Evolutionary conservation across 2,888 invertebrate genomes (phyloP).

Genomic region (Mimachlamys varia): DNA sequence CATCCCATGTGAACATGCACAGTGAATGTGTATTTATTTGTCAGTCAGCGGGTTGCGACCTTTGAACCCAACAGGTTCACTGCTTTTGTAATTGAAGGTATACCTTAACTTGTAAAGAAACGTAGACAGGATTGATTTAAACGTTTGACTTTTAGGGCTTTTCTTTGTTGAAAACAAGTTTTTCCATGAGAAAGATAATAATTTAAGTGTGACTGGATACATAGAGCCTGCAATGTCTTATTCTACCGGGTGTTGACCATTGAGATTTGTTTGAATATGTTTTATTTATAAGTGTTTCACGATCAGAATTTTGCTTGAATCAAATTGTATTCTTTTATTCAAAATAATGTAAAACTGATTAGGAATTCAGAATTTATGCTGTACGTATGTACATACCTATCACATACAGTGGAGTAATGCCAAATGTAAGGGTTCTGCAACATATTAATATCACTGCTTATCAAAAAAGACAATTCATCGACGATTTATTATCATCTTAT

Average conservation of each 20-base stretch:
- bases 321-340: too few relatives aligned
- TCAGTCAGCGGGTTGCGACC: conserved; percentile 27
- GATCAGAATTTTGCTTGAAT: not conserved
- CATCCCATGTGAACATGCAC: conserved; percentile 18
- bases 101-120: conserved; percentile 31
- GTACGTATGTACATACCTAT: too few relatives aligned
- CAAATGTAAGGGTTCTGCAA: too few relatives aligned
- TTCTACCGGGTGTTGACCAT: not conserved
- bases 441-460: too few relatives aligned
- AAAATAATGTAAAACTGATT: too few relatives aligned
- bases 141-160: conserved; percentile 27
- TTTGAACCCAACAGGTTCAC: conserved; percentile 1
- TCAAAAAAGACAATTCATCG: too few relatives aligned
- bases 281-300: not conserved
- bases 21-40: conserved; percentile 28
- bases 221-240: not conserved
- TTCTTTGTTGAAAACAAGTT: not conserved
- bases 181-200: not conserved
- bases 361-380: too few relatives aligned
- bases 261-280: not conserved
- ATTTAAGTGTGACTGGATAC: not conserved
- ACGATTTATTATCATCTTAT: too few relatives aligned
- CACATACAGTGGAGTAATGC: too few relatives aligned
- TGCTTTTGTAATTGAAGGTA: conserved; percentile 15
- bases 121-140: conserved; percentile 12